Percentiles rank a stretch among this genome's conserved stretches.
Conservation (phyloP, 2,888 invertebrate genomes). For the Bruchidius siliquastri region DNA sequence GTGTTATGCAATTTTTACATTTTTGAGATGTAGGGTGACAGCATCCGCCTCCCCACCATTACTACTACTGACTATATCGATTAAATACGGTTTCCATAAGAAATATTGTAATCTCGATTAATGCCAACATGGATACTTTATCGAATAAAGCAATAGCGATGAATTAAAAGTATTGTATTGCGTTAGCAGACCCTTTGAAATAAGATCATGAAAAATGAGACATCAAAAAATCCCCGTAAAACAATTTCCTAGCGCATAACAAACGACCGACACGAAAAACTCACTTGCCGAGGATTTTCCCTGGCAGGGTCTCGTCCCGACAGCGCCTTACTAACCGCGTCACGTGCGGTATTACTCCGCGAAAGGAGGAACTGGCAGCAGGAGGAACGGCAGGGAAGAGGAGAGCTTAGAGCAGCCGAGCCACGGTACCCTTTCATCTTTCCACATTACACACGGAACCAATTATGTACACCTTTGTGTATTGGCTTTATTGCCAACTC, state of each 20-base stretch:
- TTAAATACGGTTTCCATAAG: too few relatives aligned
- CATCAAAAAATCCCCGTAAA: not conserved
- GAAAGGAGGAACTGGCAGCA: not conserved
- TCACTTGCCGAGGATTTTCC: not conserved
- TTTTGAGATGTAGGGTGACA: too few relatives aligned
- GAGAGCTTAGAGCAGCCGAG: not conserved
- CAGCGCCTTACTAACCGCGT: not conserved
- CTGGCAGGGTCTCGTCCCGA: not conserved
- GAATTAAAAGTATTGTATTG: too few relatives aligned
- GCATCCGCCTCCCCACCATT: too few relatives aligned
- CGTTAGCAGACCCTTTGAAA: too few relatives aligned
- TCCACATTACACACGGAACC: slow-evolving; percentile 47
- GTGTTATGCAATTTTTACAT: too few relatives aligned
- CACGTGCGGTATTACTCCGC: not conserved
- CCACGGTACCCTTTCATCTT: slow-evolving; percentile 41
- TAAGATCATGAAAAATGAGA: not conserved
- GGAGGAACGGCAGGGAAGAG: not conserved
- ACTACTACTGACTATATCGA: too few relatives aligned
- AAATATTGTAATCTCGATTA: too few relatives aligned
- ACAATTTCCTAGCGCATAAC: not conserved
- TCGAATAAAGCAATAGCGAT: too few relatives aligned
- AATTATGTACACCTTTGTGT: slow-evolving; percentile 48
- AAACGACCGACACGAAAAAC: not conserved
- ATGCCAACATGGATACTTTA: too few relatives aligned
- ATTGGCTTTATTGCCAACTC: slow-evolving; percentile 40